Evolutionary conservation across 2,888 invertebrate species (phyloP).

Genomic region (Neelides folsomi): DNA sequence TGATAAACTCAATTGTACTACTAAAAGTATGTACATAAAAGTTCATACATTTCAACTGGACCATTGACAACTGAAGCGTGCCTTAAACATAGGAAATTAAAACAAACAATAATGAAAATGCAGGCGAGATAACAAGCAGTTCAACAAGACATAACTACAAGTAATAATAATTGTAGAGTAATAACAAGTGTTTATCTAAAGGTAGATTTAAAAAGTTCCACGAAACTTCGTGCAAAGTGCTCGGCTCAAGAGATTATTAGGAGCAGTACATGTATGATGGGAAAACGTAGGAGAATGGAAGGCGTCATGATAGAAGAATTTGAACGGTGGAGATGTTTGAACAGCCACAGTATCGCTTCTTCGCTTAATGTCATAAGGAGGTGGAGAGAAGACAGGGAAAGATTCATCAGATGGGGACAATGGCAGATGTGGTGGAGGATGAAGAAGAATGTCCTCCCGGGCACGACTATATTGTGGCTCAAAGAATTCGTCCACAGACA

Average conservation of each 20-base stretch:
- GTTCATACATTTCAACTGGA: too few species aligned
- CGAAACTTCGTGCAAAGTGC: background rate
- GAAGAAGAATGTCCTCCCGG: conserved; percentile 46
- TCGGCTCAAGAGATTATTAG: background rate
- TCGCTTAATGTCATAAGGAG: conserved; percentile 47
- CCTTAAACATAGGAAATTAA: background rate
- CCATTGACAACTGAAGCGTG: too few species aligned
- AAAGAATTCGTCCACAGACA: conserved; percentile 70
- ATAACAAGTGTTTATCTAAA: too few species aligned
- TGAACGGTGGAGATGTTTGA: conserved; percentile 39
- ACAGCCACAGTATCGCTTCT: conserved; percentile 39
- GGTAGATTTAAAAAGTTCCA: background rate
- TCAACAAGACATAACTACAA: too few species aligned
- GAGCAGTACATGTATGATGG: conserved; percentile 71
- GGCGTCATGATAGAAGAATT: conserved; percentile 58
- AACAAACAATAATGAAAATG: background rate
- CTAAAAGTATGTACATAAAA: too few species aligned
- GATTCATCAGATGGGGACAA: conserved; percentile 48
- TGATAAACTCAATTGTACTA: too few species aligned
- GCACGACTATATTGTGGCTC: conserved; percentile 42
- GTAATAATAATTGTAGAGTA: background rate
- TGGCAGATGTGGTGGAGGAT: conserved; percentile 49
- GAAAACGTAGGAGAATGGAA: conserved; percentile 61
- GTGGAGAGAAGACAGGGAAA: conserved; percentile 72
- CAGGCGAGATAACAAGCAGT: background rate